Percentiles rank a stretch among this genome's conserved stretches.
Conservation (phyloP, 2,888 invertebrate genomes). For the Mycogona germanica region DNA sequence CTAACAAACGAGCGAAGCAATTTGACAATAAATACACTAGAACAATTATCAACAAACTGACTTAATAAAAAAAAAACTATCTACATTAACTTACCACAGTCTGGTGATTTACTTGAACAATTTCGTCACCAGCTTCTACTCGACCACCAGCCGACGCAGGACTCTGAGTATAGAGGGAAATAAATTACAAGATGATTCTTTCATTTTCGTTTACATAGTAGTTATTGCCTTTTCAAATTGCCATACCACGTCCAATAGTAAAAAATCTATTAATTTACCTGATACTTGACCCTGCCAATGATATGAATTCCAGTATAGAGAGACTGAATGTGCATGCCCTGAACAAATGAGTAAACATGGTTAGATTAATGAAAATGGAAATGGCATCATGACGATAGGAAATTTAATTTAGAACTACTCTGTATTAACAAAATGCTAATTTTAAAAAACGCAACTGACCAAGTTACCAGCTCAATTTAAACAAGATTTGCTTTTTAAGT, state of each 20-base stretch:
- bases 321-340: constrained; percentile 80
- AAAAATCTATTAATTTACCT: no score
- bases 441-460: no score
- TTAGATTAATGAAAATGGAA: no score
- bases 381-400: no score
- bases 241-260: neutral
- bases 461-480: no score
- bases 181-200: neutral
- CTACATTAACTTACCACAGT: constrained; percentile 37
- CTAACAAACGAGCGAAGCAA: constrained; percentile 34
- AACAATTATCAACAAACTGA: neutral
- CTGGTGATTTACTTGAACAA: constrained; percentile 67
- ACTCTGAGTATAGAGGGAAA: constrained; percentile 49
- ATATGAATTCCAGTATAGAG: constrained; percentile 62
- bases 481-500: neutral
- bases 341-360: constrained; percentile 23
- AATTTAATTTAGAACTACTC: no score
- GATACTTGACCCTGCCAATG: constrained; percentile 70
- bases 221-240: constrained; percentile 1
- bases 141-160: constrained; percentile 85
- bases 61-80: neutral
- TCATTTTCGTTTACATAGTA: neutral
- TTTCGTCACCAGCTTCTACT: constrained; percentile 92
- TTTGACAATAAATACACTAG: neutral
- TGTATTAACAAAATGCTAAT: no score